Conservation (phyloP, 2,113 vertebrate species). For the Grammomys surdaster region DNA sequence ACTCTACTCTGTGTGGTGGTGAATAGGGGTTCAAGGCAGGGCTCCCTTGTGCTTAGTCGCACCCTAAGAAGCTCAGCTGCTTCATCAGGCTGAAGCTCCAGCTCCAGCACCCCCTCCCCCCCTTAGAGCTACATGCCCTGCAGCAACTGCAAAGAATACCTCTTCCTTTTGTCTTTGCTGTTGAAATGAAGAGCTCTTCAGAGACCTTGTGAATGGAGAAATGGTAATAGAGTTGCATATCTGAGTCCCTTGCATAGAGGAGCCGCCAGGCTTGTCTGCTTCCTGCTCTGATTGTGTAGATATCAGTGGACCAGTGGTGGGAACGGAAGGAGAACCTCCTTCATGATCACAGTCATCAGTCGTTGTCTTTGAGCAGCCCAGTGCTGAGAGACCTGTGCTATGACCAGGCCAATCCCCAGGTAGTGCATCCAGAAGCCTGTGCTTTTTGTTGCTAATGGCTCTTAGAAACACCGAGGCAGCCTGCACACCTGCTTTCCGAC, state of each 20-base stretch:
- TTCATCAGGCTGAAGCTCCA: neutral
- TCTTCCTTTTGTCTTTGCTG: slow-evolving; percentile 56
- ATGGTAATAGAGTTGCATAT: neutral
- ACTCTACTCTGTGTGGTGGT: neutral
- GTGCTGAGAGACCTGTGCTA: neutral
- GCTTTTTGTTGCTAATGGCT: neutral
- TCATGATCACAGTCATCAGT: neutral
- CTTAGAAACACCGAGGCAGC: neutral
- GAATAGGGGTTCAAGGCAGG: neutral
- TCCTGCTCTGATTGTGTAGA: neutral
- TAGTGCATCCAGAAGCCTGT: neutral
- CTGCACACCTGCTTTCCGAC: neutral
- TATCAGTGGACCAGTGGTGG: neutral
- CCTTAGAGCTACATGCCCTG: neutral
- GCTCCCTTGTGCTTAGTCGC: no score
- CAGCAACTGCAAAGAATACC: neutral
- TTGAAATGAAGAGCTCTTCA: slow-evolving; percentile 33
- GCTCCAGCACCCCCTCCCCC: neutral
- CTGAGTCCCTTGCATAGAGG: neutral
- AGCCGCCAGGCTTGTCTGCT: neutral
- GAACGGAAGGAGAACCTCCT: neutral
- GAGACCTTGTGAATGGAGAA: neutral
- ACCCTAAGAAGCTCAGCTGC: neutral
- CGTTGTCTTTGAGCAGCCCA: neutral
- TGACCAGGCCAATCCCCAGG: slow-evolving; percentile 25